Evolutionary conservation across 2,797 vertebrate genomes (phyloP), one percentile per base, ranked within the genome.

Genomic region (Lates japonicus): DNA sequence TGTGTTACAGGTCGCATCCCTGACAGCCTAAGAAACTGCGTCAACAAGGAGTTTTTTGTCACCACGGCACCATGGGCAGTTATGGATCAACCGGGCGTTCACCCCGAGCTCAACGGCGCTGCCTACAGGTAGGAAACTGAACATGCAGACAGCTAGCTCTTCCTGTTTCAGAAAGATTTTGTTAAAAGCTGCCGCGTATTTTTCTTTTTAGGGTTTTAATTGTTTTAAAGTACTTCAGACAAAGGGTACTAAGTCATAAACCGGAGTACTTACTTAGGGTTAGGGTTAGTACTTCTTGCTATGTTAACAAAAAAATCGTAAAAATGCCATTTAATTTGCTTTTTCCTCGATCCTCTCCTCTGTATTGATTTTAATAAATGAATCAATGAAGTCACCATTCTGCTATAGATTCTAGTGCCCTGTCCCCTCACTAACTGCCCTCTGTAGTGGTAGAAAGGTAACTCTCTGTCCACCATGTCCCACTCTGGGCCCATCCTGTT

Each of bases 41-140:
- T 99, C 84, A 99, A 99, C 92, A 99, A 99, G 94, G 98, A 99
- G 91, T 99, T 99, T 94, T 99, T 99, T 62, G 95, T 98, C 85
- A 97, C 97, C 67, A 95, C 97, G 12, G 94, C 97, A 52, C 96
- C 97, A 0, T 99, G 98, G 98, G 97, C 97, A 0, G 95, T 98
- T 54, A 96, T 98, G 93, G 98, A 99, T 54, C 98, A 99, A 82
- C 97, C 97, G 17, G 93, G 90, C 4, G 95, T 98, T 77, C 98
- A 98, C 93, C 96, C 97, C 0, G 98, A 99, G 95, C 97, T 99
- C 93, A 99, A 99, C 75, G 98, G 98, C 74, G 96, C 97, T 80
- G 92, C 97, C 76, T 99, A 99, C 97, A 98, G 98, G 98, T 99
- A 91, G 83, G 92, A 29, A 9, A 33, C 19, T 25, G 44, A 37